Evolutionary conservation across 2,113 vertebrate species (phyloP).

Genomic region (Sinocyclocheilus anophthalmus): DNA sequence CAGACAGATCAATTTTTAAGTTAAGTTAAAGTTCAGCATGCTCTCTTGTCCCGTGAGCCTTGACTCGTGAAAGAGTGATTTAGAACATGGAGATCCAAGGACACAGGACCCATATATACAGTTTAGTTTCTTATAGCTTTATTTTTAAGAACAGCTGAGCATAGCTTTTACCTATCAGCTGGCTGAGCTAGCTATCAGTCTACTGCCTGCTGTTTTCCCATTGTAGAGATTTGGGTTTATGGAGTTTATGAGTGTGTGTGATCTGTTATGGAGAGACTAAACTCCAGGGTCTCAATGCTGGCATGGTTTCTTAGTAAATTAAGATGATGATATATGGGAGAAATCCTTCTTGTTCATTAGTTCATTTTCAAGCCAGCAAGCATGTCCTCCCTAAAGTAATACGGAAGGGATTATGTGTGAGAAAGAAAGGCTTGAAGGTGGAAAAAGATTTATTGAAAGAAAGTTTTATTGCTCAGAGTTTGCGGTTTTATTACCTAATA

Average conservation of each 20-base stretch:
- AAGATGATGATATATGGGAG: constrained; percentile 32
- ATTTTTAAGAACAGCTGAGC: constrained; percentile 37
- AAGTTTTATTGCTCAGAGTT: background rate
- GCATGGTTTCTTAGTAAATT: background rate
- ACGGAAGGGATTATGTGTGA: background rate
- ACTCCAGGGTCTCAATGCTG: background rate
- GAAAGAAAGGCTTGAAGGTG: background rate
- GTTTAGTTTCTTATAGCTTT: background rate
- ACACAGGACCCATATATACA: background rate
- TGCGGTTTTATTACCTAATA: background rate
- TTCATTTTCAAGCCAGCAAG: constrained; percentile 5
- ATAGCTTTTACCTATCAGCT: constrained; percentile 23
- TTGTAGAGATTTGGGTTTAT: background rate
- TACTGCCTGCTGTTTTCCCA: background rate
- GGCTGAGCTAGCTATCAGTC: constrained; percentile 25
- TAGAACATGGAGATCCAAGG: background rate
- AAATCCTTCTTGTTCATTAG: background rate
- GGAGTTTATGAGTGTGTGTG: constrained; percentile 19
- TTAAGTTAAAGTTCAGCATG: background rate
- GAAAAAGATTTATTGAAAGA: background rate
- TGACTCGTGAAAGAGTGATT: background rate
- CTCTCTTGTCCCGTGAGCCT: background rate
- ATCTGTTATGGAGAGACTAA: background rate
- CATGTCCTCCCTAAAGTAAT: constrained; percentile 8
- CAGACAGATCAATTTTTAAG: background rate